A percentile compares a stretch with the other conserved stretches of the same genome.
These are phyloP conservation scores for Calliopsis andreniformis DNA, from an alignment of 1,140 invertebrate species.

Conservation along the genomic window DNA sequence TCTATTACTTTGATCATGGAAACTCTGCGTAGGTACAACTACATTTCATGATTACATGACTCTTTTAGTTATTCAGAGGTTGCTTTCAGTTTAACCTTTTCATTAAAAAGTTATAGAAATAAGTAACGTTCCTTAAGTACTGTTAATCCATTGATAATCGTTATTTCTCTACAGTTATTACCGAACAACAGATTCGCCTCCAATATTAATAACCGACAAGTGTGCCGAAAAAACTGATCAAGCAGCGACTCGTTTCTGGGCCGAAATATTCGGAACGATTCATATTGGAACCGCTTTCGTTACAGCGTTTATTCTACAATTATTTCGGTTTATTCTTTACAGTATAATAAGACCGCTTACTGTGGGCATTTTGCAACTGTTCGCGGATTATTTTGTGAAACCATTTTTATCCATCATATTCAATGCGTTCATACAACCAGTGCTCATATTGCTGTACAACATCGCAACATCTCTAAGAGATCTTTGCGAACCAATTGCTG, in stretches of 20 bases:
- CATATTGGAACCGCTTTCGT: conserved; percentile 84
- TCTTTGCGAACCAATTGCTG: conserved; percentile 84
- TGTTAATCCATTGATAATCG: background rate
- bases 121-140: too few species aligned
- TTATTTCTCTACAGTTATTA: conserved; percentile 77
- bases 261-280: conserved; percentile 85
- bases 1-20: conserved; percentile 87
- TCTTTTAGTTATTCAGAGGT: conserved; percentile 10
- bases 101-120: too few species aligned
- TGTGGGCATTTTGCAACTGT: conserved; percentile 83
- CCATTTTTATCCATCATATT: conserved; percentile 85
- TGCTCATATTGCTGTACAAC: conserved; percentile 85
- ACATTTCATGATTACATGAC: conserved; percentile 21
- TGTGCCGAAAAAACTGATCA: conserved; percentile 83
- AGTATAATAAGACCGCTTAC: conserved; percentile 83
- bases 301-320: conserved; percentile 84
- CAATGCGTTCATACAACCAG: conserved; percentile 85
- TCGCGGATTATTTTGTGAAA: conserved; percentile 86
- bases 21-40: conserved; percentile 81
- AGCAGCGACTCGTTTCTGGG: conserved; percentile 85
- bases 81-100: too few species aligned
- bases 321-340: conserved; percentile 82
- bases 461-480: conserved; percentile 83
- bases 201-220: conserved; percentile 82
- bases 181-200: conserved; percentile 84